Evolutionary conservation across 2,797 vertebrate species (phyloP).

Genomic region (Phataginus tetradactyla): DNA sequence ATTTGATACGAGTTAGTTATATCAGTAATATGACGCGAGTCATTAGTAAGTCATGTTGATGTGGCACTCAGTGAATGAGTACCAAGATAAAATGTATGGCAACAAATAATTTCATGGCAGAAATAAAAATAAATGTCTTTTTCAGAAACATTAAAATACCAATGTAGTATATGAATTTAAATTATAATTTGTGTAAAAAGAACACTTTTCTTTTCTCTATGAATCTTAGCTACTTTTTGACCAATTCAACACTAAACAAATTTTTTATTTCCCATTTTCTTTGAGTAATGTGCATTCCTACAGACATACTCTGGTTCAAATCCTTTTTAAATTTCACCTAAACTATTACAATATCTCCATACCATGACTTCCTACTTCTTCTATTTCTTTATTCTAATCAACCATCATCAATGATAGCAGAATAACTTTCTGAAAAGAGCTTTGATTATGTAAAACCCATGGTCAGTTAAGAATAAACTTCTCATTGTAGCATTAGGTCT

Average conservation of each 20-base stretch:
- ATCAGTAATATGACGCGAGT: neutral
- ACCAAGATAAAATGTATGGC: neutral
- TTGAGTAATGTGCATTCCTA: neutral
- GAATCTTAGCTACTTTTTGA: neutral
- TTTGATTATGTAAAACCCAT: neutral
- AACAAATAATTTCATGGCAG: neutral
- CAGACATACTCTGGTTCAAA: neutral
- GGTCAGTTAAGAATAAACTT: neutral
- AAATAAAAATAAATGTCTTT: constrained; percentile 37
- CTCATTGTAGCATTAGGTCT: neutral
- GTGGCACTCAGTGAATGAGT: neutral
- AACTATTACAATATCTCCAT: neutral
- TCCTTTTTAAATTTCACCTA: neutral
- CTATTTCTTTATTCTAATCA: neutral
- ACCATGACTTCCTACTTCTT: neutral
- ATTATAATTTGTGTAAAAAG: neutral
- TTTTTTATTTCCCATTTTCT: neutral
- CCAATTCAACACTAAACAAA: neutral
- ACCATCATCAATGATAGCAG: neutral
- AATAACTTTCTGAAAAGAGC: neutral
- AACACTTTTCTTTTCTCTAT: neutral
- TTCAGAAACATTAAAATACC: neutral
- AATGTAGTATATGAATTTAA: neutral
- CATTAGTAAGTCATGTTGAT: neutral
- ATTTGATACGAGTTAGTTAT: neutral